These are phyloP conservation scores for Acanthosepion pharaonis DNA, from an alignment of 2,888 invertebrate genomes.

Conservation along the genomic window DNA sequence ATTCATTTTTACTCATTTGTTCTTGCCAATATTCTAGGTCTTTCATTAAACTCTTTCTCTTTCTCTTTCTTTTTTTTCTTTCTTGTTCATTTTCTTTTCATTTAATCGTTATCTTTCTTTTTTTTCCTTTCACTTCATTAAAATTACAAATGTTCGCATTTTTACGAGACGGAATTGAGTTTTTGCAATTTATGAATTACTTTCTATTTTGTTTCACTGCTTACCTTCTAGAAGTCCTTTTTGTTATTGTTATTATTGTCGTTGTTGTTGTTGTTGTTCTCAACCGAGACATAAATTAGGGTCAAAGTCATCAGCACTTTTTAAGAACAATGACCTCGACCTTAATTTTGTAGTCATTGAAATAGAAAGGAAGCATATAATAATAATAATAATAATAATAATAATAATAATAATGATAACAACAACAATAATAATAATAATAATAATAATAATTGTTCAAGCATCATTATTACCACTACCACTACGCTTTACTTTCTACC, in stretches of 20 bases:
- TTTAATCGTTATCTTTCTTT: background rate
- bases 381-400: background rate
- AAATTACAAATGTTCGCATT: background rate
- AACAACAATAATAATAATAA: background rate
- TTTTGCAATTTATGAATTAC: background rate
- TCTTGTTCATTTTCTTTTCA: background rate
- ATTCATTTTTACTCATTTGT: too few relatives aligned
- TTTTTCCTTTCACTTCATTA: background rate
- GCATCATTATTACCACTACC: background rate
- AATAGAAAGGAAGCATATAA: background rate
- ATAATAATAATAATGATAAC: background rate
- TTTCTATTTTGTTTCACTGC: background rate
- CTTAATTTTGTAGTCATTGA: background rate
- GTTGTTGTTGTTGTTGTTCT: background rate
- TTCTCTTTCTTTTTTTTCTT: background rate
- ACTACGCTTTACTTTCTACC: background rate
- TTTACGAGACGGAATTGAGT: background rate
- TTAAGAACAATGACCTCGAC: background rate
- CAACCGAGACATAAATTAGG: background rate
- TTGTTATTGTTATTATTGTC: too few relatives aligned
- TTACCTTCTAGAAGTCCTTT: background rate
- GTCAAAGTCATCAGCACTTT: constrained; percentile 20
- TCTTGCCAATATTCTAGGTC: background rate
- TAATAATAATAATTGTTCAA: background rate
- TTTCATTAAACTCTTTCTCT: background rate